Evolutionary conservation across 1,140 invertebrate species (phyloP).

Genomic region (Platyura marginata): DNA sequence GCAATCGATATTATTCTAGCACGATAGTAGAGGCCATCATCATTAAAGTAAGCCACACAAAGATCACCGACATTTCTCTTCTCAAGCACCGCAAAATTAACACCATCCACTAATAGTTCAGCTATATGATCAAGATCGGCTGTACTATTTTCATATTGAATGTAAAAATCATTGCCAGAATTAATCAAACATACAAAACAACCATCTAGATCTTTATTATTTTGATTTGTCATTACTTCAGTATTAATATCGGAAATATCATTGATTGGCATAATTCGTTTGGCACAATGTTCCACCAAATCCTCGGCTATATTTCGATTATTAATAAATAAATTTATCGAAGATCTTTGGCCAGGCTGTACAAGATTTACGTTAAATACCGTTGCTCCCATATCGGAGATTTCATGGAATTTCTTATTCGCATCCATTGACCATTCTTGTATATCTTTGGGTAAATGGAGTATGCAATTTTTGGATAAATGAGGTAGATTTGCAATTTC

Average conservation of each 20-base stretch:
- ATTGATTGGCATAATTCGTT: too few species aligned
- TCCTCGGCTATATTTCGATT: conserved; percentile 35
- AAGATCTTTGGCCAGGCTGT: conserved; percentile 33
- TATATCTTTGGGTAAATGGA: conserved; percentile 37
- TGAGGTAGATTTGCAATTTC: conserved; percentile 36
- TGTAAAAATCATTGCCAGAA: conserved; percentile 48
- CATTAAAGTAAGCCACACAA: conserved; percentile 46
- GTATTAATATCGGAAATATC: too few species aligned
- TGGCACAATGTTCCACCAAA: too few species aligned
- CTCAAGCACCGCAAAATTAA: conserved; percentile 10
- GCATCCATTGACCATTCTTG: conserved; percentile 39
- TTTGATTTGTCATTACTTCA: too few species aligned
- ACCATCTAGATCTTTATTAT: too few species aligned
- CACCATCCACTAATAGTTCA: conserved; percentile 27
- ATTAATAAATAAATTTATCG: conserved; percentile 39
- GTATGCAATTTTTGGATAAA: conserved; percentile 39
- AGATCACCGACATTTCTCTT: conserved; percentile 31
- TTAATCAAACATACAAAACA: conserved; percentile 46
- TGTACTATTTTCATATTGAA: conserved; percentile 40
- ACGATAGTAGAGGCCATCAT: conserved; percentile 49
- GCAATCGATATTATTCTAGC: conserved; percentile 43
- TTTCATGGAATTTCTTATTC: conserved; percentile 38
- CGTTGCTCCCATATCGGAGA: conserved; percentile 40
- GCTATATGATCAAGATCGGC: conserved; percentile 40
- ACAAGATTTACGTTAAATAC: conserved; percentile 41